A percentile compares a stretch with the other conserved stretches of the same genome.
Evolutionary conservation across 1,140 invertebrate genomes (phyloP).

Genomic region (Neocloeon triangulifer): DNA sequence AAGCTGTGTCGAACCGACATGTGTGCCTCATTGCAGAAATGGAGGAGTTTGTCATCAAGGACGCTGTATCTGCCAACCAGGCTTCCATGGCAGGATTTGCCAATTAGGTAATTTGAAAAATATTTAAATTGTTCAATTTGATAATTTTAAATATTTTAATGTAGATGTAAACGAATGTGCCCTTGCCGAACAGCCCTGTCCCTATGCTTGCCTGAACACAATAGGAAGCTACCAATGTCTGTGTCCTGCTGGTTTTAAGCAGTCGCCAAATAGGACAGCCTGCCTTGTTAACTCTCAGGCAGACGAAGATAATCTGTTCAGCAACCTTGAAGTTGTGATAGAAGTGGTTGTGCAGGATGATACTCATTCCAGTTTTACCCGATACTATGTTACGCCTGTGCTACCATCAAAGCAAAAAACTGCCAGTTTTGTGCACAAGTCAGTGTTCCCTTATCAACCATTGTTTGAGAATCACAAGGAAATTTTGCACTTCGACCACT

Average conservation of each 20-base stretch:
- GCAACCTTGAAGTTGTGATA: not conserved
- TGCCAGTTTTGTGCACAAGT: too few species aligned
- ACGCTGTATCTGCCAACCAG: not conserved
- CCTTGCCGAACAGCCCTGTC: not conserved
- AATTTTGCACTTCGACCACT: too few species aligned
- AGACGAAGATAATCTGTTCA: not conserved
- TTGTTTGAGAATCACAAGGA: too few species aligned
- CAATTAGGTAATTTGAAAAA: not conserved
- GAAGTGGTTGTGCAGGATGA: not conserved
- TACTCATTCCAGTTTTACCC: not conserved
- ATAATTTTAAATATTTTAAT: not conserved
- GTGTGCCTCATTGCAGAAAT: slow-evolving; percentile 1
- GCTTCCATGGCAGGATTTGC: not conserved
- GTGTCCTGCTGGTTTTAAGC: slow-evolving; percentile 1
- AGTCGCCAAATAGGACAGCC: not conserved
- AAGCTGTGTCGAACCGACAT: not conserved
- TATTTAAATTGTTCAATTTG: too few species aligned
- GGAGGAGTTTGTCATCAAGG: not conserved
- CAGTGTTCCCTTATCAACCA: too few species aligned
- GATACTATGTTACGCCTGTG: not conserved
- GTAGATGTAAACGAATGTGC: slow-evolving; percentile 5
- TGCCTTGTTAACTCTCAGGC: not conserved
- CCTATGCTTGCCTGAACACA: slow-evolving; percentile 1
- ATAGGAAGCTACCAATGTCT: slow-evolving; percentile 4
- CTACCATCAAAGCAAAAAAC: not conserved